Conservation (phyloP, 1,140 invertebrate species). For the Mamestra configurata region DNA sequence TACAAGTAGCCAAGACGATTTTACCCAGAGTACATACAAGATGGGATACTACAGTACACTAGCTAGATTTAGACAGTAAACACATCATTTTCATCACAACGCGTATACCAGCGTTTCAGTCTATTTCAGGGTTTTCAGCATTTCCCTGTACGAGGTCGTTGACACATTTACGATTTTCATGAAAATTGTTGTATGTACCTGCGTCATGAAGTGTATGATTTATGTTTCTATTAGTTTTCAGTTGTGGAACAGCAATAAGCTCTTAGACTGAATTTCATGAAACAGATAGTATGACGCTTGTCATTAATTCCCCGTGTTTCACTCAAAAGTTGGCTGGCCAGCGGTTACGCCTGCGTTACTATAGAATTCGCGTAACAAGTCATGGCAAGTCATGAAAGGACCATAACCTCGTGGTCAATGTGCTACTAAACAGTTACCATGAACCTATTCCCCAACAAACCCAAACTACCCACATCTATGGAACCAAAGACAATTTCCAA, state of each 20-base stretch:
- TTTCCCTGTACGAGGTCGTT: slow-evolving; percentile 34
- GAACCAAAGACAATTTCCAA: slow-evolving; percentile 18
- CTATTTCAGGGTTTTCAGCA: slow-evolving; percentile 35
- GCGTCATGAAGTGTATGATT: slow-evolving; percentile 14
- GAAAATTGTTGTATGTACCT: slow-evolving; percentile 8
- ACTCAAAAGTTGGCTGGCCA: too few species aligned
- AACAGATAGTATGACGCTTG: too few species aligned
- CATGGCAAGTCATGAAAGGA: too few species aligned
- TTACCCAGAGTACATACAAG: background rate
- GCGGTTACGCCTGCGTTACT: too few species aligned
- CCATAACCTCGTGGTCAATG: too few species aligned
- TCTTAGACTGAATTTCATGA: too few species aligned
- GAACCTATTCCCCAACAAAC: background rate
- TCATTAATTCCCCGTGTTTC: too few species aligned
- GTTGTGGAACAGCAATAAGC: background rate
- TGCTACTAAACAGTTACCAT: background rate
- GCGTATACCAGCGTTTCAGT: slow-evolving; percentile 4
- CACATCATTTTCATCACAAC: slow-evolving; percentile 28
- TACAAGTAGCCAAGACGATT: too few species aligned
- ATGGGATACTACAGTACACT: background rate
- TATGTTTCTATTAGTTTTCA: background rate
- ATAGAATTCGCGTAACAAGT: too few species aligned
- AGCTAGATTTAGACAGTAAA: background rate
- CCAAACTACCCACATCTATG: background rate
- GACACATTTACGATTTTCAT: slow-evolving; percentile 42